Evolutionary conservation across 2,888 invertebrate species (phyloP).

Genomic region (Netelia fuscicornis): DNA sequence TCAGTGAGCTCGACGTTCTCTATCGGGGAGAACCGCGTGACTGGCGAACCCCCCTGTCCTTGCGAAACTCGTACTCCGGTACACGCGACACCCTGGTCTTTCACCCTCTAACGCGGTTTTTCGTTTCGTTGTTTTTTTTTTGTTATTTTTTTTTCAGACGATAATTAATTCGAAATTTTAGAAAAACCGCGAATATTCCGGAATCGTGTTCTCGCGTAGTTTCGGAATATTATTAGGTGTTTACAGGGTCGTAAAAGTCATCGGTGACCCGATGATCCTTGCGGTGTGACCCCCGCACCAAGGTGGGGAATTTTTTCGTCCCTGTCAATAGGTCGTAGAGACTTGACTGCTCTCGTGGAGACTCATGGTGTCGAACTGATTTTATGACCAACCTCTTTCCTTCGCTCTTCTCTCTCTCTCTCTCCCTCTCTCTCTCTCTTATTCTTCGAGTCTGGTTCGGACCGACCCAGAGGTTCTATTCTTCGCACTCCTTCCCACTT

Average conservation of each 20-base stretch:
- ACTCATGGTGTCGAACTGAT: slow-evolving; percentile 76
- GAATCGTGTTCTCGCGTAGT: neutral
- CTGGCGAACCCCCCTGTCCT: slow-evolving; percentile 46
- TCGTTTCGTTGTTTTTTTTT: neutral
- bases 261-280: slow-evolving; percentile 74
- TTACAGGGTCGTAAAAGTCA: slow-evolving; percentile 81
- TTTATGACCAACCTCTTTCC: slow-evolving; percentile 60
- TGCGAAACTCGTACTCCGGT: slow-evolving; percentile 39
- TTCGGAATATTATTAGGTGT: slow-evolving; percentile 54
- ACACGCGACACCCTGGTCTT: slow-evolving; percentile 49
- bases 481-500: slow-evolving; percentile 34
- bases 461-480: slow-evolving; percentile 38
- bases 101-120: neutral
- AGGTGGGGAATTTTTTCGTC: slow-evolving; percentile 63
- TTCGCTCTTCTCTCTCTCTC: slow-evolving; percentile 16
- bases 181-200: neutral
- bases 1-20: slow-evolving; percentile 38
- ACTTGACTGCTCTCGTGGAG: slow-evolving; percentile 75
- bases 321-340: slow-evolving; percentile 80
- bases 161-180: neutral
- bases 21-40: slow-evolving; percentile 48
- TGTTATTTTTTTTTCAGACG: neutral
- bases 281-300: slow-evolving; percentile 64
- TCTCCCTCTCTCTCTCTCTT: slow-evolving; percentile 39
- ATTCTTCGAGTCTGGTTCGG: slow-evolving; percentile 23